phyloP scores from a whole-genome alignment of 2,888 invertebrate species.

The Exocentrus adspersus region DNA sequence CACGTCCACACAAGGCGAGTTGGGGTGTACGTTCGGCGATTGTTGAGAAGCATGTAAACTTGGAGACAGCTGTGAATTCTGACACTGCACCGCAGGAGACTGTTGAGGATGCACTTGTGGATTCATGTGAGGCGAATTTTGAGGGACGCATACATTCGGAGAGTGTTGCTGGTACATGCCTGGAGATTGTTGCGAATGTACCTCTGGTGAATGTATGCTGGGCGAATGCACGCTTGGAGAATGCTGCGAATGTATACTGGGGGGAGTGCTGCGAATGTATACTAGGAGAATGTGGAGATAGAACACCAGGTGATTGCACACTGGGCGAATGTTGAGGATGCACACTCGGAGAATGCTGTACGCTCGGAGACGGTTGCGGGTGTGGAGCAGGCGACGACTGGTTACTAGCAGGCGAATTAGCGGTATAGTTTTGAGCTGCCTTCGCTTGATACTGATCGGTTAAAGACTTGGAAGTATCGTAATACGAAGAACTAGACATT shows the following conservation, averaged over 20 bases:
- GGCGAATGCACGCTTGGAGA: constrained; percentile 33
- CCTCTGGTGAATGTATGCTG: constrained; percentile 27
- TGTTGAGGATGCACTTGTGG: constrained; percentile 16
- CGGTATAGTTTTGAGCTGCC: constrained; percentile 59
- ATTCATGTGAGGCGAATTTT: constrained; percentile 27
- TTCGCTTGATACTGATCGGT: constrained; percentile 62
- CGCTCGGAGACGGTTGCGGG: constrained; percentile 40
- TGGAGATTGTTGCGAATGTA: constrained; percentile 39
- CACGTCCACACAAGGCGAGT: constrained; percentile 29
- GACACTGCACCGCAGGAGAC: not conserved
- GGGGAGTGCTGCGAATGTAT: constrained; percentile 45
- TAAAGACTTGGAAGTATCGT: constrained; percentile 70
- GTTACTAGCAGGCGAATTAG: constrained; percentile 57
- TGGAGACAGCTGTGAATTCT: constrained; percentile 19
- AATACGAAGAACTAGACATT: constrained; percentile 61
- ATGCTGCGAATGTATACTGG: constrained; percentile 43
- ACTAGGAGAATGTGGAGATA: constrained; percentile 42
- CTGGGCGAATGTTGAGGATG: constrained; percentile 45
- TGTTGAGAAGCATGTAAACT: not conserved
- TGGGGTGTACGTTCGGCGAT: constrained; percentile 1
- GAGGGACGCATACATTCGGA: constrained; percentile 19
- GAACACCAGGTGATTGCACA: constrained; percentile 39
- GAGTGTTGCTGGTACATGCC: constrained; percentile 30
- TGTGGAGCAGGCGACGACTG: constrained; percentile 47
- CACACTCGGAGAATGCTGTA: too few species aligned